A percentile compares a stretch with the other conserved stretches of the same genome.
phyloP scores from a whole-genome alignment of 2,113 vertebrate species.

The Xerus inauris region DNA sequence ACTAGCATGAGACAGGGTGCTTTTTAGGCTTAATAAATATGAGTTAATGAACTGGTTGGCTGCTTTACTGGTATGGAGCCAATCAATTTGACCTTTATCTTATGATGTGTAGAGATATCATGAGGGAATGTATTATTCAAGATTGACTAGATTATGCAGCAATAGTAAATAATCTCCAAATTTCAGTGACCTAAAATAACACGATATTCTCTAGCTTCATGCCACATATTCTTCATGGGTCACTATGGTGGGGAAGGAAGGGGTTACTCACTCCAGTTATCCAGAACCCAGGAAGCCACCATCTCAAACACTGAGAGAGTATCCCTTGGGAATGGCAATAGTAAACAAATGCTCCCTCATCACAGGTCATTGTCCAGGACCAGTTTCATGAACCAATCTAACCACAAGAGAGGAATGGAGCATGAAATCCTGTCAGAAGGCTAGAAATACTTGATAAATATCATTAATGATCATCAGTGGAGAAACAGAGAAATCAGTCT shows the following conservation, averaged over 20 bases:
- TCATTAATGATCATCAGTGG: background rate
- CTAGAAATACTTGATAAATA: background rate
- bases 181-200: background rate
- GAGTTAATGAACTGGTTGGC: background rate
- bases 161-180: background rate
- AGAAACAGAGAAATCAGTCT: background rate
- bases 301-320: background rate
- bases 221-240: background rate
- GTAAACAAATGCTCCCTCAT: background rate
- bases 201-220: background rate
- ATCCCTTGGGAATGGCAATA: background rate
- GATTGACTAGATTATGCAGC: background rate
- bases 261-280: background rate
- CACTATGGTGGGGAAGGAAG: background rate
- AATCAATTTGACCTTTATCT: background rate
- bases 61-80: background rate
- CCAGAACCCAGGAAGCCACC: background rate
- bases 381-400: background rate
- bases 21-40: slow-evolving; percentile 15
- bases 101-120: background rate
- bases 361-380: background rate
- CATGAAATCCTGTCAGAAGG: background rate
- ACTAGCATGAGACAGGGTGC: background rate
- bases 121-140: background rate
- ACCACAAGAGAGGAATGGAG: background rate